These are phyloP conservation scores for Brachyalestes nurse DNA, from an alignment of 2,797 vertebrate genomes.

Conservation along the genomic window DNA sequence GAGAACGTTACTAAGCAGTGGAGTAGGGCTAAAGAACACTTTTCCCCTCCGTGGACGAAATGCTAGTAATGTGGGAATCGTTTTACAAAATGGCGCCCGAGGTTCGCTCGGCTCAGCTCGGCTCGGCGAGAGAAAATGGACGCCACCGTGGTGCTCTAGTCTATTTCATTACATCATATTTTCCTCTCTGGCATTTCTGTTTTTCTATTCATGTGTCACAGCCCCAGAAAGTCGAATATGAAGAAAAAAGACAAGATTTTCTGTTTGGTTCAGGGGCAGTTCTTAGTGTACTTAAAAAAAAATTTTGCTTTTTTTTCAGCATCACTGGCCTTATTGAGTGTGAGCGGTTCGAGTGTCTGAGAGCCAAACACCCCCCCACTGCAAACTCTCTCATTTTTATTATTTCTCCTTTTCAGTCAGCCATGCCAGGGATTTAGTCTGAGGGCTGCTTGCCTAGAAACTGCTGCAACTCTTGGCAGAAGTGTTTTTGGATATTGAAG, in stretches of 20 bases:
- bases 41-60: not conserved
- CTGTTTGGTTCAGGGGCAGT: slow-evolving; percentile 22
- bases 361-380: not conserved
- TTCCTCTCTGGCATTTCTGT: slow-evolving; percentile 46
- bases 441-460: slow-evolving; percentile 58
- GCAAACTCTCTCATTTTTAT: slow-evolving; percentile 49
- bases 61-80: slow-evolving; percentile 2
- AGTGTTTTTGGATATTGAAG: slow-evolving; percentile 46
- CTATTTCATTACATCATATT: slow-evolving; percentile 50
- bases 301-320: slow-evolving; percentile 18
- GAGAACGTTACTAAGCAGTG: not conserved
- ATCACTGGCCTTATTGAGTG: slow-evolving; percentile 22
- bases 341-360: slow-evolving; percentile 21
- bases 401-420: slow-evolving; percentile 49
- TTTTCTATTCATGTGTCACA: slow-evolving; percentile 33
- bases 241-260: slow-evolving; percentile 25
- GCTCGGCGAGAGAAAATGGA: slow-evolving; percentile 57
- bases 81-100: slow-evolving; percentile 57
- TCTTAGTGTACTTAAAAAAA: slow-evolving; percentile 25
- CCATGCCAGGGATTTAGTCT: slow-evolving; percentile 54
- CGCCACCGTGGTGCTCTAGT: slow-evolving; percentile 24
- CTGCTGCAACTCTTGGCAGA: slow-evolving; percentile 56
- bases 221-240: slow-evolving; percentile 28
- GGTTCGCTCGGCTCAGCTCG: not conserved
- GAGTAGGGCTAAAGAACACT: not conserved